A percentile compares a stretch with the other conserved stretches of the same genome.
Conservation (phyloP, 1,140 invertebrate genomes). For the Asobara japonica region DNA sequence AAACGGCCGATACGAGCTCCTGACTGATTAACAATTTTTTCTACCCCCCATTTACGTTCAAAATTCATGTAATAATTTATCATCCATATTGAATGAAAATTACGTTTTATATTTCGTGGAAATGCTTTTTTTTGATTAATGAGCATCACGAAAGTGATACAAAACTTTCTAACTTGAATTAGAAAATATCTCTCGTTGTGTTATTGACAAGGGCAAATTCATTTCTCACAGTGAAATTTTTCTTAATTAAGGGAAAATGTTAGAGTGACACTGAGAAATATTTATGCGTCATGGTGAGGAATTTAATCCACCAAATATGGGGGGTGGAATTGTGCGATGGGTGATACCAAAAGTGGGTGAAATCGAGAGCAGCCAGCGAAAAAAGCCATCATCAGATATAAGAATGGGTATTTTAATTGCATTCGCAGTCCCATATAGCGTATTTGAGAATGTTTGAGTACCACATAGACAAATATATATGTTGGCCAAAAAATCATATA, state of each 20-base stretch:
- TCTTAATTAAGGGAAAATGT: background rate
- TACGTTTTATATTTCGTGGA: background rate
- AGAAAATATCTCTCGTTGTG: background rate
- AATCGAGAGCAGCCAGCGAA: background rate
- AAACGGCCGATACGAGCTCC: background rate
- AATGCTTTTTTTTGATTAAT: background rate
- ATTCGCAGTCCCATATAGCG: no score
- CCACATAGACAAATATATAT: no score
- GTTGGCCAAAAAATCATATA: no score
- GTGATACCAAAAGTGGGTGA: constrained; percentile 9
- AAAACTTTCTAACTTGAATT: background rate
- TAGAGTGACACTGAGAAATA: background rate
- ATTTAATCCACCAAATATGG: background rate
- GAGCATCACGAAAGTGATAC: background rate
- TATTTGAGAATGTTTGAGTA: no score
- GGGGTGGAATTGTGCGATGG: constrained; percentile 2
- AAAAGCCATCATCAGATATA: no score
- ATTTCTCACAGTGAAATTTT: constrained; percentile 6
- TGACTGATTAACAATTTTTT: background rate
- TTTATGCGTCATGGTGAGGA: background rate
- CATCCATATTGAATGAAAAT: background rate
- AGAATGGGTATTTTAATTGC: no score
- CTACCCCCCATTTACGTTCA: background rate
- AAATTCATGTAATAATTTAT: background rate
- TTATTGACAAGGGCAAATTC: constrained; percentile 12